Percentiles rank a stretch among this genome's conserved stretches.
Evolutionary conservation across 2,888 invertebrate species (phyloP).

Genomic region (Dasysyrphus tricinctus): DNA sequence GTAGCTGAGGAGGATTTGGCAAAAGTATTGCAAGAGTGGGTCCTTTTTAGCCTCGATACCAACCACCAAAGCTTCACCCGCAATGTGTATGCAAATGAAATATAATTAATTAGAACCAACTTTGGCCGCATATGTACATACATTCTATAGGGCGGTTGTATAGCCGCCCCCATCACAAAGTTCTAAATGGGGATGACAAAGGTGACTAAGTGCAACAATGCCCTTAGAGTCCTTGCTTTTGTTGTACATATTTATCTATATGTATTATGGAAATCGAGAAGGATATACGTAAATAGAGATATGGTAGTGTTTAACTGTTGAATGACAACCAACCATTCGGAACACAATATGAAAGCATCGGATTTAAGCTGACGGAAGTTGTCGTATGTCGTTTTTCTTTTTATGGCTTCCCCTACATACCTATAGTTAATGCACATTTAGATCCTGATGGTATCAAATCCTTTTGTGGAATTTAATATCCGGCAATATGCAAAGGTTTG

Average conservation of each 20-base stretch:
- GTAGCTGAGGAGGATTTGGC: constrained; percentile 19
- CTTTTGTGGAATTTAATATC: constrained; percentile 63
- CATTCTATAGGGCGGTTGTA: neutral
- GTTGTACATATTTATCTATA: neutral
- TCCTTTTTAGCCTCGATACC: neutral
- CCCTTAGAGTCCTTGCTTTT: constrained; percentile 11
- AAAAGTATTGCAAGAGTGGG: constrained; percentile 17
- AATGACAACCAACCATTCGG: constrained; percentile 13
- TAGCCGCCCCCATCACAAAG: neutral
- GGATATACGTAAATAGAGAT: neutral
- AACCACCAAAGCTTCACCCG: neutral
- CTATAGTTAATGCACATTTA: constrained; percentile 14
- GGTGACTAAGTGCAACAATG: constrained; percentile 26
- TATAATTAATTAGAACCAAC: constrained; percentile 60
- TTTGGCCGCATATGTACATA: constrained; percentile 2
- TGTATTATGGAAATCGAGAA: neutral
- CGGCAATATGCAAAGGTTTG: constrained; percentile 31
- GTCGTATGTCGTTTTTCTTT: constrained; percentile 39
- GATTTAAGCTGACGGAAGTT: constrained; percentile 44
- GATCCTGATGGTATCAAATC: constrained; percentile 3
- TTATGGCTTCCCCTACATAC: constrained; percentile 37
- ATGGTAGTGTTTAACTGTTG: constrained; percentile 29
- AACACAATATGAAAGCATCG: constrained; percentile 5
- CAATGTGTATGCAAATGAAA: constrained; percentile 40
- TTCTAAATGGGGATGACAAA: neutral